phyloP scores from a whole-genome alignment of 2,113 vertebrate species.

The Abramis brama region DNA sequence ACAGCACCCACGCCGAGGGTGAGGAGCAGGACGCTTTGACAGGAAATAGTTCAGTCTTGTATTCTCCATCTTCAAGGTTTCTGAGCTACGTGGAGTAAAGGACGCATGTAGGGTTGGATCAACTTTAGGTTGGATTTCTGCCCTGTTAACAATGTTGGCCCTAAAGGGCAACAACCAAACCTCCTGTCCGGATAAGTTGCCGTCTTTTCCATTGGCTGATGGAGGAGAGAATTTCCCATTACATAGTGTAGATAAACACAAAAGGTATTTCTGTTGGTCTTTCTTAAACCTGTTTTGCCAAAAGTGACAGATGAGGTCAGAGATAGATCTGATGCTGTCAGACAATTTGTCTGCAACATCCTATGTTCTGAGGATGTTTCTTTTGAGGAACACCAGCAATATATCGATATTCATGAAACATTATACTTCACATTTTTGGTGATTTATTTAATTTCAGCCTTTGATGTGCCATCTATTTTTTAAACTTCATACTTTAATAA shows the following conservation, averaged over 20 bases:
- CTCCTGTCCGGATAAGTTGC: background rate
- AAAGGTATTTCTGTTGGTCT: background rate
- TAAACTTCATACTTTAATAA: no score
- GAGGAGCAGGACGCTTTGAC: conserved; percentile 59
- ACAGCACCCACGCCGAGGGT: conserved; percentile 70
- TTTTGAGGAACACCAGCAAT: no score
- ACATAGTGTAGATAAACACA: background rate
- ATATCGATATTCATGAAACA: no score
- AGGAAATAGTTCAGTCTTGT: conserved; percentile 28
- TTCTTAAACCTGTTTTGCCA: background rate
- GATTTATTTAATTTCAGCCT: no score
- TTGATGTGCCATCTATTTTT: no score
- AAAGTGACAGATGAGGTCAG: background rate
- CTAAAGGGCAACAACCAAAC: background rate
- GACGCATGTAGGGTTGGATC: background rate
- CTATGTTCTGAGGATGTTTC: no score
- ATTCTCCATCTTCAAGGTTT: conserved; percentile 47
- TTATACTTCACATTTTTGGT: no score
- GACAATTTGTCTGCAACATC: background rate
- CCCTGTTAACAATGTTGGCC: conserved; percentile 14
- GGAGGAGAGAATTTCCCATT: conserved; percentile 1
- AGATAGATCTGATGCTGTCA: background rate
- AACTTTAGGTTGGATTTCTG: background rate
- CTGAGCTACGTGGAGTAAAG: conserved; percentile 40
- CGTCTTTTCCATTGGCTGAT: background rate